Base-by-base conservation (phyloP, 1,140 invertebrate species). In the Papilio glaucus region DNA sequence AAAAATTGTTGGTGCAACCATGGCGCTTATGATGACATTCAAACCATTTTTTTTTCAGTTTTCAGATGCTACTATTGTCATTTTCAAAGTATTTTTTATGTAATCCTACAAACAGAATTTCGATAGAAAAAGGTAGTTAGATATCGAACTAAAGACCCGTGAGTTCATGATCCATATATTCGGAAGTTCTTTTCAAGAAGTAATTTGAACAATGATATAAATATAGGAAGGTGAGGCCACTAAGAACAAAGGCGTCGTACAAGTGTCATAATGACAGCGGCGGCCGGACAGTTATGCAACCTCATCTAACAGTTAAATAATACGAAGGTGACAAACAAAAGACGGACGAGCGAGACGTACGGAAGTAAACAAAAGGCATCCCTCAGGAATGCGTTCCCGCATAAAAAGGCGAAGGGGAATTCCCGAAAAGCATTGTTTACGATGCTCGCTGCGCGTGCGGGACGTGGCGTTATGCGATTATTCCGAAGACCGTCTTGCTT, bases 401-500 rank as follows among this genome's bases (percentile, higher is more conserved):
- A 86, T 85, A 91, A 90, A 92, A 91, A 92, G 82, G 71, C 41
- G 41, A 77, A 86, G 89, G n/a, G 90, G 90, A 88, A 89, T 84
- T 91, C 89, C 90, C 90, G 83, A 92, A 90, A 90, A 79, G 83
- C 80, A 87, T 90, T 92, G 89, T 92, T 92, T 92, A 92, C 90
- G 85, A 73, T 83, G 79, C 82, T 76, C 79, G 49, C 78, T 76
- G 72, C 81, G 81, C 83, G 85, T 85, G 83, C 84, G 84, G 79
- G 83, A 79, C 81, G 79, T 78, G 77, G 82, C 77, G 83, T 79
- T 86, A 84, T 88, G 84, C 82, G 85, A 83, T 88, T 89, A 87
- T 89, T 86, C 82, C 85, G 83, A 87, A 84, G 77, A 78, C 74
- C 76, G 80, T 80, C 77, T 82, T 83, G 80, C 79, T 77, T 69